Evolutionary conservation across 64 coral and sea anemone species (phyloP), one percentile per base, ranked within the genome.

Genomic region (Catalaphyllia jardinei): DNA sequence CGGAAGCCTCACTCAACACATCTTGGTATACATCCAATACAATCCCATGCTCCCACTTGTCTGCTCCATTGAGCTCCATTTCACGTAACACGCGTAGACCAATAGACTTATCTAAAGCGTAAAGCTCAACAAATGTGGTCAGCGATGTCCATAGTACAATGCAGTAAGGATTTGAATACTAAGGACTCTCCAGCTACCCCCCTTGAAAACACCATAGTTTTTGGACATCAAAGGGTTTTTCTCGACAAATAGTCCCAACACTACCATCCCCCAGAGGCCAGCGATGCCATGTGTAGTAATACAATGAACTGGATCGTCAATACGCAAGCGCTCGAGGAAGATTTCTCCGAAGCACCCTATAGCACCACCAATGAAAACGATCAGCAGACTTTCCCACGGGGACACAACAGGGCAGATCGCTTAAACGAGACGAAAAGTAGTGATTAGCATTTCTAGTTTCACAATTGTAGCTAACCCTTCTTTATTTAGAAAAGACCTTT

Each of bases 341-440:
- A 74, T 79, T 35, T 79, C 86, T 20, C 94, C 94, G 31, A 92
- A 64, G 78, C 94, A 92, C 22, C 84, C 90, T 46, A 91, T 76
- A 16, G 83, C 74, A 28, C 94, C 72, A 50, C 94, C 94, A 51
- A 95, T 38, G 17, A 72, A 57, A 2, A 89, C 94, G 19, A 95
- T 95, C 1, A 95, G 42, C 8, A 95, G 59, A 60, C 94, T 95
- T 59, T 95, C 94, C 94, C 94, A 95, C 16, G 94, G 94, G 9
- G 85, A 64, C n/a, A 90, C 89, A 29, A 95, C 67, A 4, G 94
- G 89, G 18, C 89, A 95, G 62, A 95, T 95, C 24, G 89, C 94
- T 95, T 19, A 51, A 52, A 33, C 46, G 14, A 62, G 39, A 90
- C 13, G 60, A 77, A 76, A 17, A 16, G 31, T 77, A 30, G 10